Percentiles rank a stretch among this genome's conserved stretches.
Conservation (phyloP, 2,888 invertebrate genomes). For the Mongoloraphidia duomilia region DNA sequence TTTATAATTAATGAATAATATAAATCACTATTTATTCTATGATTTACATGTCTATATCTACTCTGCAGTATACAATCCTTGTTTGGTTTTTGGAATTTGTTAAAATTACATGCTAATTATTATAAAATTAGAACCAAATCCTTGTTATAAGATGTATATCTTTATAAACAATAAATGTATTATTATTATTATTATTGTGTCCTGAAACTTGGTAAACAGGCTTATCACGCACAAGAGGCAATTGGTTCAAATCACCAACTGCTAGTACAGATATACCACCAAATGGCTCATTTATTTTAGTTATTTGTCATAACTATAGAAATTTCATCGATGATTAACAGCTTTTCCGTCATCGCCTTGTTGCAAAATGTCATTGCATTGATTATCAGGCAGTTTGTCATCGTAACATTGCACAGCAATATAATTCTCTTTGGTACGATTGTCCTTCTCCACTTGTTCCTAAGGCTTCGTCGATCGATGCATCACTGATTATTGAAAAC, state of each 20-base stretch:
- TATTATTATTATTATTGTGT: too few species aligned
- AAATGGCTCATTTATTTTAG: slow-evolving; percentile 17
- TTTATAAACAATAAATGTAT: too few species aligned
- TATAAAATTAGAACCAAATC: too few species aligned
- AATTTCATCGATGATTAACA: slow-evolving; percentile 23
- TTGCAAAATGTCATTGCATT: slow-evolving; percentile 2
- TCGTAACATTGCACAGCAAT: slow-evolving; percentile 6
- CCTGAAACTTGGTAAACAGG: slow-evolving; percentile 13
- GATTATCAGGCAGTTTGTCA: slow-evolving; percentile 5
- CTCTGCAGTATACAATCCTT: too few species aligned
- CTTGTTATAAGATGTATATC: too few species aligned
- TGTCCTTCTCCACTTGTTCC: slow-evolving; percentile 1
- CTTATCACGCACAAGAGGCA: slow-evolving; percentile 20
- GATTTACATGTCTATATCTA: too few species aligned
- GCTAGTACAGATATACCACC: slow-evolving; percentile 21
- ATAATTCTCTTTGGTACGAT: background rate
- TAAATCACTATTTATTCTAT: too few species aligned
- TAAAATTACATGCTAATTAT: too few species aligned
- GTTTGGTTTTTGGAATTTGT: too few species aligned
- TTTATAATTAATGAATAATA: too few species aligned
- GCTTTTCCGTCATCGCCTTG: slow-evolving; percentile 2
- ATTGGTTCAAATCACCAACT: too few species aligned
- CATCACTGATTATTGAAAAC: slow-evolving; percentile 5
- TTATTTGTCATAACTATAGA: slow-evolving; percentile 23
- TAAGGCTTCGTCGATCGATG: slow-evolving; percentile 3